Base-by-base conservation (phyloP, 2,797 vertebrate genomes). In the Mus caroli region DNA sequence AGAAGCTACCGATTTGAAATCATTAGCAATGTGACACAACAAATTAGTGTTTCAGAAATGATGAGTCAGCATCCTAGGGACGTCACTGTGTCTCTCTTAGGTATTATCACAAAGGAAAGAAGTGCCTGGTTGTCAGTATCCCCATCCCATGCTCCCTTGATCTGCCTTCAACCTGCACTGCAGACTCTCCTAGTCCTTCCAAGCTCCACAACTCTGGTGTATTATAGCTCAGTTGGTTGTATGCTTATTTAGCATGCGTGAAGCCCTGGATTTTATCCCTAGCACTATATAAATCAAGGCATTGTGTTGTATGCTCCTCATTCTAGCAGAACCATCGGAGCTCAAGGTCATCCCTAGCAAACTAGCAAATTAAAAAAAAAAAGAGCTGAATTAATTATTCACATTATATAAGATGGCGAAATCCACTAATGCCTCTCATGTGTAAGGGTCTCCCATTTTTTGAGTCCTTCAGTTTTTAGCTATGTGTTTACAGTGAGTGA, bases 1-100 rank as follows among this genome's bases (percentile, higher is more conserved):
- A 92, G 54, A 94, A 94, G 64, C 15, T 31, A 75, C 28, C 34
- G 11, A 73, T 80, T 89, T 10, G 75, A 94, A 94, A 90, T 90
- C 43, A 60, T 58, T 62, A 94, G 28, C 15, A 54, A 28, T 10
- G 0, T 85, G 58, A 34, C 10, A 77, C 3, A 10, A 67, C 37
- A 24, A 80, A 26, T 88, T 91, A 69, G 6, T 54, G 56, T 84
- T 93, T 37, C 4, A 13, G 40, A 96, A 89, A 75, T n/a, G 20
- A 54, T 20, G 64, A 90, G 52, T 62, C 60, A 78, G 52, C 22
- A 6, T 73, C 19, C 19, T n/a, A 40, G 31, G 46, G 60, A 64
- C 89, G 43, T 1, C 9, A 7, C 86, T 79, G 43, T 87, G 6
- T 78, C 58, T 88, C 76, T 56, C 24, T 34, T 31, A 15, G 34